A percentile compares a stretch with the other conserved stretches of the same genome.
phyloP scores from a whole-genome alignment of 2,888 invertebrate genomes.

The Hypsopygia costalis region DNA sequence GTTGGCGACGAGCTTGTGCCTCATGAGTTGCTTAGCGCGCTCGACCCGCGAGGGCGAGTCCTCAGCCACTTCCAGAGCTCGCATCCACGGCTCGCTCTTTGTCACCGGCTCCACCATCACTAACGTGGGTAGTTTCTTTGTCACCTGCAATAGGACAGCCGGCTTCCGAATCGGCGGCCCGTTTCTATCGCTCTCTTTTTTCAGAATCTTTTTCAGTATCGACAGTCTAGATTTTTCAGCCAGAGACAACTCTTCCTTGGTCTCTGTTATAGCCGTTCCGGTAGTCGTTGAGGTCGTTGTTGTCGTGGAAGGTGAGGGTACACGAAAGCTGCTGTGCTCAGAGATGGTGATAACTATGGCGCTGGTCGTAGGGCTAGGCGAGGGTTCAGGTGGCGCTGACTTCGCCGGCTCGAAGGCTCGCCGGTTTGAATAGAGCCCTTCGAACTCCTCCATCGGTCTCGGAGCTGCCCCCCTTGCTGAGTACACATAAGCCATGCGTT shows the following conservation, averaged over 20 bases:
- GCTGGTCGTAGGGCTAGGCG: neutral
- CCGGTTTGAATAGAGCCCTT: neutral
- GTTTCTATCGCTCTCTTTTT: slow-evolving; percentile 40
- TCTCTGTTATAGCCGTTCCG: slow-evolving; percentile 1
- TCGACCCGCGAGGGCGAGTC: slow-evolving; percentile 45
- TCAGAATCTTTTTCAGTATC: slow-evolving; percentile 55
- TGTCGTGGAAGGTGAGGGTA: neutral
- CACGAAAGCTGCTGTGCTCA: neutral
- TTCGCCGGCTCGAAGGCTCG: neutral
- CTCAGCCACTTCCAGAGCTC: slow-evolving; percentile 32
- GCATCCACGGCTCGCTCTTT: slow-evolving; percentile 30
- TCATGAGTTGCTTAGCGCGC: slow-evolving; percentile 56
- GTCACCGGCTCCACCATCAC: slow-evolving; percentile 54
- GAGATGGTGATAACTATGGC: slow-evolving; percentile 1
- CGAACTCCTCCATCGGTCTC: slow-evolving; percentile 11
- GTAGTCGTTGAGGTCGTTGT: slow-evolving; percentile 4
- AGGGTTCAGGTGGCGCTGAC: slow-evolving; percentile 12
- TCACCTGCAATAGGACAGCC: slow-evolving; percentile 57
- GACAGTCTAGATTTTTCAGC: slow-evolving; percentile 62
- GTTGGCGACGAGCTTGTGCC: slow-evolving; percentile 48
- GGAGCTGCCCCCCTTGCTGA: slow-evolving; percentile 36
- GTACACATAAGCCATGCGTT: slow-evolving; percentile 62
- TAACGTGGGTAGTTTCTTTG: slow-evolving; percentile 44
- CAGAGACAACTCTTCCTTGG: slow-evolving; percentile 35
- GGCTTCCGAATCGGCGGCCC: slow-evolving; percentile 44